Base-by-base conservation (phyloP, 1,140 invertebrate genomes). In the Heliconius nattereri region DNA sequence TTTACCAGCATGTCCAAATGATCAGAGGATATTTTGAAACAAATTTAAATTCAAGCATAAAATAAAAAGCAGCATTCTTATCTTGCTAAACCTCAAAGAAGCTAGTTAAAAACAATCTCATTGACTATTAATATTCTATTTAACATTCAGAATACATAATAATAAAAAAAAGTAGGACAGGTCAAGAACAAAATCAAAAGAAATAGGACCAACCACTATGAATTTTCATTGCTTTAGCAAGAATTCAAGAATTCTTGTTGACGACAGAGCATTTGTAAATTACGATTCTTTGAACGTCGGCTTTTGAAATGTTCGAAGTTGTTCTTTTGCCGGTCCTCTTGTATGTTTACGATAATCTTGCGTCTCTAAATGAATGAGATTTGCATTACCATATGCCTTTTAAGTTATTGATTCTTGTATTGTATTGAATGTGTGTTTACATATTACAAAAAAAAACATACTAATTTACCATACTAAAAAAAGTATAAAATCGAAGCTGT, bases 181-280 rank as follows among this genome's bases (percentile, higher is more conserved):
- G 57, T 66, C 74, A 52, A 76, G 57, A 40, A 37, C n/a, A 20
- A 76, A 57, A 40, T 66, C 57, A 66, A 66, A 76, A 76, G 54
- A 76, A 60, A 76, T 66, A 66, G 32, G 35, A 35, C 57, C 74
- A 66, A 76, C 74, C 54, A 66, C 54, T 57, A 66, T 66, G 23
- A 76, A 76, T 76, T 76, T 60, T 66, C 23, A 52, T 54, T 45
- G 73, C 45, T 52, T 74, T 74, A 37, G 40, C 45, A 74, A 74
- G 45, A 45, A 52, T 74, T 54, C 73, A 32, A 74, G 73, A 74
- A 19, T 66, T 40, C 11, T 60, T 66, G 57, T 76, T 19, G 35
- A 60, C 74, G 35, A 19, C 57, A 9, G 57, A 54, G 37, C 60
- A 49, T 40, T 40, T 76, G 74, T 60, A 40, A 76, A 76, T 76